Conservation (phyloP, 1,140 invertebrate species). For the Bombyx mori region DNA sequence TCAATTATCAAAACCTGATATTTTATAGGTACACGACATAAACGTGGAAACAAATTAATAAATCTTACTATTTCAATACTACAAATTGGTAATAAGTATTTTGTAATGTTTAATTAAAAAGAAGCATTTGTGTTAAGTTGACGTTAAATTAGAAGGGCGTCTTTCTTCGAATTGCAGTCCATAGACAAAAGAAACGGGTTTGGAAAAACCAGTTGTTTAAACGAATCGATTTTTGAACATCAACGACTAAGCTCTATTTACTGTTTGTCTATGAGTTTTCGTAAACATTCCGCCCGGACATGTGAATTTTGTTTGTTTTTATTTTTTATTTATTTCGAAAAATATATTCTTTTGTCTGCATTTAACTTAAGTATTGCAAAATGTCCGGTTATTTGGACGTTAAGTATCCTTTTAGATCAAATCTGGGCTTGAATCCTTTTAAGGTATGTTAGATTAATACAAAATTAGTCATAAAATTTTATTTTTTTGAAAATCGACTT, state of each 20-base stretch:
- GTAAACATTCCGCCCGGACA: slow-evolving; percentile 28
- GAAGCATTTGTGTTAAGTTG: no score
- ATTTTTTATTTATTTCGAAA: slow-evolving; percentile 13
- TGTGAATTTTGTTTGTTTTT: slow-evolving; percentile 28
- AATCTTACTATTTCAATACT: no score
- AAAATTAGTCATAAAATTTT: slow-evolving; percentile 10
- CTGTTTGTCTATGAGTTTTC: slow-evolving; percentile 24
- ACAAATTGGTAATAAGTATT: no score
- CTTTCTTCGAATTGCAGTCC: neutral
- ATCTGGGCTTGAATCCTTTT: slow-evolving; percentile 56
- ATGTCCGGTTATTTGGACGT: slow-evolving; percentile 64
- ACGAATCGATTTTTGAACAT: slow-evolving; percentile 22
- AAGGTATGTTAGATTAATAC: slow-evolving; percentile 43
- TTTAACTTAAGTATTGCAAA: slow-evolving; percentile 16
- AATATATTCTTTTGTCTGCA: slow-evolving; percentile 14
- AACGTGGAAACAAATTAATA: no score
- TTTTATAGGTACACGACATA: no score
- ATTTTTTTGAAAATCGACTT: slow-evolving; percentile 13
- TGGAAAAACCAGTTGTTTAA: slow-evolving; percentile 19
- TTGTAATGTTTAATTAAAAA: no score
- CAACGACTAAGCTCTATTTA: slow-evolving; percentile 16
- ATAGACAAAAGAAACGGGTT: slow-evolving; percentile 6
- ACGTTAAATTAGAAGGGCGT: no score
- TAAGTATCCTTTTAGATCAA: slow-evolving; percentile 59
- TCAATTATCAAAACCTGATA: no score